Evolutionary conservation across 2,797 vertebrate genomes (phyloP).

Genomic region (Clarias fuscus): DNA sequence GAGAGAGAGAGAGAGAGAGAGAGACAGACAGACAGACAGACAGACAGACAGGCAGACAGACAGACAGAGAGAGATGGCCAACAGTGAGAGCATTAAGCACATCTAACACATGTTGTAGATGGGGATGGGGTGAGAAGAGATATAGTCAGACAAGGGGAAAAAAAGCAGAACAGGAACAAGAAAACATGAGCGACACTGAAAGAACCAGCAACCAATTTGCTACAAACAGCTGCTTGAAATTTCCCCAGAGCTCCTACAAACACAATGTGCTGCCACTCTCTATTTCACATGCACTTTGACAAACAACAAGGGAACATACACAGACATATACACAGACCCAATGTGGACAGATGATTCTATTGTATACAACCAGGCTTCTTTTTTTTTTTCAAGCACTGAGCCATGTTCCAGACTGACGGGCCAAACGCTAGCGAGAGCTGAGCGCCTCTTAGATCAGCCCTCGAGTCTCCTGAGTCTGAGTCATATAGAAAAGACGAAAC

Average conservation of each 20-base stretch:
- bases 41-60: neutral
- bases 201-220: slow-evolving; percentile 58
- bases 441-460: slow-evolving; percentile 28
- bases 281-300: slow-evolving; percentile 56
- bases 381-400: slow-evolving; percentile 13
- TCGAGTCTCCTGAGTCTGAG: slow-evolving; percentile 8
- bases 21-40: neutral
- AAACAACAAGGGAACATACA: slow-evolving; percentile 54
- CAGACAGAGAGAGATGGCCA: neutral
- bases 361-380: neutral
- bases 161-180: slow-evolving; percentile 21
- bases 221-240: slow-evolving; percentile 71
- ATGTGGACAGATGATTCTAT: slow-evolving; percentile 34
- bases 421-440: slow-evolving; percentile 49
- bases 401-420: slow-evolving; percentile 44
- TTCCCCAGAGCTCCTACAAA: slow-evolving; percentile 66
- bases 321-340: neutral
- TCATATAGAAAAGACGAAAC: slow-evolving; percentile 44
- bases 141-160: slow-evolving; percentile 23
- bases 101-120: slow-evolving; percentile 6
- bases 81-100: neutral
- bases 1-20: neutral
- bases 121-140: neutral
- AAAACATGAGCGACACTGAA: slow-evolving; percentile 27
- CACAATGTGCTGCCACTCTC: slow-evolving; percentile 50